phyloP scores from a whole-genome alignment of 2,888 invertebrate genomes.

The Brachyptera putata region DNA sequence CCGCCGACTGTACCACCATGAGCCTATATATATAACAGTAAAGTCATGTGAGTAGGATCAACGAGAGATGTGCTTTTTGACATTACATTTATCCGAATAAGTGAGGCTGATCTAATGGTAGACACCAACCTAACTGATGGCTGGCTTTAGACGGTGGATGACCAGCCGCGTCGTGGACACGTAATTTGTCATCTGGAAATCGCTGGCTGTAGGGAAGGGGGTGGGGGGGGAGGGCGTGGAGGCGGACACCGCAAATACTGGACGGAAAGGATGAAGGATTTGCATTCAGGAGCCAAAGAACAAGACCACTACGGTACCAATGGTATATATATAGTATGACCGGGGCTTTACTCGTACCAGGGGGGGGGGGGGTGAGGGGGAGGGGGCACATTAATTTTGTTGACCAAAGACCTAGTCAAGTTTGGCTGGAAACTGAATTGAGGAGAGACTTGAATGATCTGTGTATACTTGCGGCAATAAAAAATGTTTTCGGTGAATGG shows the following conservation, averaged over 20 bases:
- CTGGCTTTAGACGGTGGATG: conserved; percentile 14
- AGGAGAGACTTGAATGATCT: conserved; percentile 20
- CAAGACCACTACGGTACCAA: conserved; percentile 19
- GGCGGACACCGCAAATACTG: conserved; percentile 17
- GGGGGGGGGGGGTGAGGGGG: too few relatives aligned
- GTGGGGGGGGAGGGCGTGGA: too few relatives aligned
- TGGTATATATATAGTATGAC: too few relatives aligned
- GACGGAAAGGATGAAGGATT: conserved; percentile 14
- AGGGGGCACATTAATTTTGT: conserved; percentile 22
- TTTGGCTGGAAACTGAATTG: not conserved
- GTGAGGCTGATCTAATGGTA: conserved; percentile 2
- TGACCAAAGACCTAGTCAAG: conserved; percentile 11
- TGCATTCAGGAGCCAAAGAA: conserved; percentile 17
- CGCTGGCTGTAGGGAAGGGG: too few relatives aligned
- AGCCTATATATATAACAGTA: too few relatives aligned
- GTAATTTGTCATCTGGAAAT: conserved; percentile 21
- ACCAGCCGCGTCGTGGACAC: conserved; percentile 2
- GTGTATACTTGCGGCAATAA: too few relatives aligned
- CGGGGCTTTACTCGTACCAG: conserved; percentile 14
- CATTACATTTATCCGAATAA: not conserved
- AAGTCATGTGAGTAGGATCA: too few relatives aligned
- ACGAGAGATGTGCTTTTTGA: conserved; percentile 14
- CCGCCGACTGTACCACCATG: too few relatives aligned
- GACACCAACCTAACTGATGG: conserved; percentile 12
- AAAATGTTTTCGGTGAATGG: too few relatives aligned